Conservation (phyloP, 2,888 invertebrate species). For the Polymixis lichenea region DNA sequence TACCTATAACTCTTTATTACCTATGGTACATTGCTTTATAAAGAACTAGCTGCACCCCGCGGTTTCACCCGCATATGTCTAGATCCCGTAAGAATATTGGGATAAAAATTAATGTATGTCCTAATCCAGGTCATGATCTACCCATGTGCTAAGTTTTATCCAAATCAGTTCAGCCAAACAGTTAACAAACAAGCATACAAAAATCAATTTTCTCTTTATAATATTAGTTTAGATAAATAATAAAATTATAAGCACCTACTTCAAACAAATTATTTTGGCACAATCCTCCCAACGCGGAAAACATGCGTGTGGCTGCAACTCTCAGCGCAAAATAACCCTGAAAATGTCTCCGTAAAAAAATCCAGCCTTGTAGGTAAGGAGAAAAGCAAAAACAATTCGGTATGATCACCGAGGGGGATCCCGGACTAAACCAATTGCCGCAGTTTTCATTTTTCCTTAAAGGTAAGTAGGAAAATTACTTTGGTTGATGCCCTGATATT, state of each 20-base stretch:
- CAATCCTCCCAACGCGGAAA: background rate
- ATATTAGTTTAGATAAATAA: conserved; percentile 4
- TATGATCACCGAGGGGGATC: conserved; percentile 22
- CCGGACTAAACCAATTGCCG: conserved; percentile 8
- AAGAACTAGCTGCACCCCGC: background rate
- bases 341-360: conserved; percentile 16
- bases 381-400: conserved; percentile 33
- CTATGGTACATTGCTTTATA: background rate
- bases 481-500: conserved; percentile 6
- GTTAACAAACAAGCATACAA: too few species aligned
- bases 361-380: background rate
- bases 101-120: too few species aligned
- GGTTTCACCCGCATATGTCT: too few species aligned
- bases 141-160: too few species aligned
- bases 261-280: conserved; percentile 4
- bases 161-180: too few species aligned
- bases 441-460: conserved; percentile 17
- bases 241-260: background rate
- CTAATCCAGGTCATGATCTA: too few species aligned
- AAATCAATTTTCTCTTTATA: too few species aligned
- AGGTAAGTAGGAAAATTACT: conserved; percentile 14
- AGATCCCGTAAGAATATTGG: too few species aligned
- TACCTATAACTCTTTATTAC: conserved; percentile 15
- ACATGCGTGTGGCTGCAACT: conserved; percentile 16
- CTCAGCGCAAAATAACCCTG: conserved; percentile 7